A percentile compares a stretch with the other conserved stretches of the same genome.
These are phyloP conservation scores for Triplophysa siluroides DNA, from an alignment of 2,113 vertebrate species.

Conservation along the genomic window DNA sequence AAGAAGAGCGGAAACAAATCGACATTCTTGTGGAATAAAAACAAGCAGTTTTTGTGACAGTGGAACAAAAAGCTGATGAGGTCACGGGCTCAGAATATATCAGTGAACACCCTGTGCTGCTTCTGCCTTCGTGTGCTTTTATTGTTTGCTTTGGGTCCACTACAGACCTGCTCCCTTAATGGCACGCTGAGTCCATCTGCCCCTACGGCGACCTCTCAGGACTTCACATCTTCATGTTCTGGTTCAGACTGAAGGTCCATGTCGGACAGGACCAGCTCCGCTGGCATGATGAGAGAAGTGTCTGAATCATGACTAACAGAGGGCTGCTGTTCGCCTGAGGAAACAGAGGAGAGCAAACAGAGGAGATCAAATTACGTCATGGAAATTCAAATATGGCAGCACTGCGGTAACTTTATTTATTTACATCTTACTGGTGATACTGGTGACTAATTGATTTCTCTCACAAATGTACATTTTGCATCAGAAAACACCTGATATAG, in stretches of 20 bases:
- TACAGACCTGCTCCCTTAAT: conserved; percentile 63
- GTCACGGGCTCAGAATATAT: conserved; percentile 63
- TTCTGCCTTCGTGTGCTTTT: conserved; percentile 44
- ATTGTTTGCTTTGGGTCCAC: conserved; percentile 63
- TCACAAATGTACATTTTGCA: no score
- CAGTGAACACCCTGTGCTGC: conserved; percentile 62
- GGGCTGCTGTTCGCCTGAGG: conserved; percentile 86
- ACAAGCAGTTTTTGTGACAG: neutral
- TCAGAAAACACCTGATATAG: no score
- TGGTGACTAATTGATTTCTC: no score
- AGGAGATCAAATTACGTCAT: neutral
- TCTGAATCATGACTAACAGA: conserved; percentile 90
- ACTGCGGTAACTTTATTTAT: no score
- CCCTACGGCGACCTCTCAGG: conserved; percentile 68
- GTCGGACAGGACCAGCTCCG: conserved; percentile 85
- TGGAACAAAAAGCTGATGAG: conserved; percentile 55
- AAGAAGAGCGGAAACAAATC: conserved; percentile 18
- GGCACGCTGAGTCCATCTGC: conserved; percentile 42
- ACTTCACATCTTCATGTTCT: conserved; percentile 85
- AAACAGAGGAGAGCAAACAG: conserved; percentile 36
- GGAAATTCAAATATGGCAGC: no score
- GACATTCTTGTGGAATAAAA: conserved; percentile 49
- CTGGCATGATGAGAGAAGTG: conserved; percentile 84
- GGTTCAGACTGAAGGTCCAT: conserved; percentile 85
- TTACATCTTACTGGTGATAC: no score